A percentile compares a stretch with the other conserved stretches of the same genome.
phyloP scores from a whole-genome alignment of 2,113 vertebrate species.

The Cisticola juncidis region DNA sequence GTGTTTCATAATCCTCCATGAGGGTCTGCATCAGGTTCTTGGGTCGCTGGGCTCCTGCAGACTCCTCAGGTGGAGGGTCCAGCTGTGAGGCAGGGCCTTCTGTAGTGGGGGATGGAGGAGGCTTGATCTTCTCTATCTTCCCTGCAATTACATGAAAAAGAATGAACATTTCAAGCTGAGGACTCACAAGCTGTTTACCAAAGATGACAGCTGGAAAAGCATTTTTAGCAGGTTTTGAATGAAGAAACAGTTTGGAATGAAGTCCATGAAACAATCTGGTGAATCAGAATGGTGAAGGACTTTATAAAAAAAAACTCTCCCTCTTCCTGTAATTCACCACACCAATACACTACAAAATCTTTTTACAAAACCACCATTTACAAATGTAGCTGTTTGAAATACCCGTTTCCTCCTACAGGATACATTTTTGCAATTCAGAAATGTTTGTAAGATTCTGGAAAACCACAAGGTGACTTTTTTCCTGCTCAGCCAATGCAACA shows the following conservation, averaged over 20 bases:
- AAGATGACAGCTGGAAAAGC: not conserved
- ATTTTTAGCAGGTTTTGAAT: not conserved
- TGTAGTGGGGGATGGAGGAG: slow-evolving; percentile 84
- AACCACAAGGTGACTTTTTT: not conserved
- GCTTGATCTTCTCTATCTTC: slow-evolving; percentile 94
- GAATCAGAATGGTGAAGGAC: not conserved
- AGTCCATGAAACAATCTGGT: not conserved
- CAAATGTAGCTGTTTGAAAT: not conserved
- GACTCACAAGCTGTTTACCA: not conserved
- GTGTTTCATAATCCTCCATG: slow-evolving; percentile 95
- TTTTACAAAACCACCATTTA: not conserved
- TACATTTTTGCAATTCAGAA: not conserved
- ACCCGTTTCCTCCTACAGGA: not conserved
- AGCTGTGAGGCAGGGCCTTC: slow-evolving; percentile 81
- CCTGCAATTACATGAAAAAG: slow-evolving; percentile 79
- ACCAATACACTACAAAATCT: not conserved
- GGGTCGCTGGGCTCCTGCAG: slow-evolving; percentile 82
- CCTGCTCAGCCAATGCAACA: not conserved
- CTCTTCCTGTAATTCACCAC: not conserved
- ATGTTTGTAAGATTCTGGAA: not conserved
- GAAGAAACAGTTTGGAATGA: not conserved
- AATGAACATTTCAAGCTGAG: slow-evolving; percentile 41
- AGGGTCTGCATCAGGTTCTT: slow-evolving; percentile 98
- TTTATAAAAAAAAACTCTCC: not conserved
- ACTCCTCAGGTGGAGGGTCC: slow-evolving; percentile 83